Evolutionary conservation across 2,888 invertebrate genomes (phyloP), one percentile per base, ranked within the genome.

Genomic region (Zygaena filipendulae): DNA sequence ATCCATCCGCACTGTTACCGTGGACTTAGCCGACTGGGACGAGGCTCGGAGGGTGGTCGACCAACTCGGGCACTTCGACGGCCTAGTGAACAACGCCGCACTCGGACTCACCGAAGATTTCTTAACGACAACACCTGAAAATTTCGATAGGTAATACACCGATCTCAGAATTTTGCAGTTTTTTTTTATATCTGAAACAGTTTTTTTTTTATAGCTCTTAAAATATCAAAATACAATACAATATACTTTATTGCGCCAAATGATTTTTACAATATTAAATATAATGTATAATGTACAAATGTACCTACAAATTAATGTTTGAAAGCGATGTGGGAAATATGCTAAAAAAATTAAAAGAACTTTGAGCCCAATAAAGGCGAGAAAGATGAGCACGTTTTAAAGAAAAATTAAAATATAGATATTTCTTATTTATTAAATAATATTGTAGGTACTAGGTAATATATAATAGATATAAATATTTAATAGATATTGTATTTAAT

Each of bases 51-150:
- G 70, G 27, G 81, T 42, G 21, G 32, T 41, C 12, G 55, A 67
- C 22, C 59, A 82, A 2, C 67, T 86, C 6, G 82, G 82, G 0
- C 60, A 62, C 11, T 77, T 92, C 25, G 87, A 94, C 62, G 75
- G 88, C 4, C 56, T 94, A 5, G 91, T 94, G 0, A 94, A 94
- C 52, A 94, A 92, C 71, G 93, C 93, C 0, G 94, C 84, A 1
- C 63, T 87, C 5, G 85, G 85, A 3, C 54, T 71, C n/a, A 62
- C 87, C 1, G 82, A 82, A 33, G 81, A 87, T 0, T 86, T 93
- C 43, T 58, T 85, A 0, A 82, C 87, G 13, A 59, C 85, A 0
- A 83, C 81, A 2, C 82, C 85, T 34, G 81, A 87, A 33, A 84
- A 84, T 33, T 79, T 89, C 40, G 89, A 92, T 52, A 59, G 60